These are phyloP conservation scores for Emys orbicularis DNA, from an alignment of 2,797 vertebrate genomes.

Conservation along the genomic window DNA sequence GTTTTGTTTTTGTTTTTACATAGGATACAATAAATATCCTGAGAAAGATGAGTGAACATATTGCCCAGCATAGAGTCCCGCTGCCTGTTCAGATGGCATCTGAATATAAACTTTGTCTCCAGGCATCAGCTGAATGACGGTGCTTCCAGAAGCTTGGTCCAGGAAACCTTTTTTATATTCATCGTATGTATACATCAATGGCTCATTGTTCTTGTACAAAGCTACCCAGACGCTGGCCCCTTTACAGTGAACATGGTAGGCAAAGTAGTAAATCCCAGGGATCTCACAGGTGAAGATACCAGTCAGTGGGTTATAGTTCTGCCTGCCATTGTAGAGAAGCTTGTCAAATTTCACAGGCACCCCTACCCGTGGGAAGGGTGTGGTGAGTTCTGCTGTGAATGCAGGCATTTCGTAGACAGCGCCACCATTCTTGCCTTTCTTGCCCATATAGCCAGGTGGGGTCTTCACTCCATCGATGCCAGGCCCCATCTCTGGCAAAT, in stretches of 20 bases:
- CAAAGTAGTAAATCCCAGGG: slow-evolving; percentile 96
- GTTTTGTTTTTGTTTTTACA: slow-evolving; percentile 81
- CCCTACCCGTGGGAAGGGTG: slow-evolving; percentile 93
- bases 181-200: slow-evolving; percentile 97
- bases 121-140: slow-evolving; percentile 89
- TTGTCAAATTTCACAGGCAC: slow-evolving; percentile 95
- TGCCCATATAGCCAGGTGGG: slow-evolving; percentile 84
- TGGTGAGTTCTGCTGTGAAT: slow-evolving; percentile 93
- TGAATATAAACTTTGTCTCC: slow-evolving; percentile 94
- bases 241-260: slow-evolving; percentile 97
- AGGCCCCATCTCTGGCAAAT: slow-evolving; percentile 87
- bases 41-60: slow-evolving; percentile 98
- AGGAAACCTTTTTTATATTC: slow-evolving; percentile 97
- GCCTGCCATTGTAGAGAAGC: slow-evolving; percentile 93
- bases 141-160: slow-evolving; percentile 97
- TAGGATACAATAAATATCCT: slow-evolving; percentile 96
- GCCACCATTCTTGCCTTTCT: slow-evolving; percentile 84
- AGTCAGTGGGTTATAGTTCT: slow-evolving; percentile 94
- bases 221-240: slow-evolving; percentile 97
- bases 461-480: slow-evolving; percentile 87
- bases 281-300: slow-evolving; percentile 95
- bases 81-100: slow-evolving; percentile 96
- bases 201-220: slow-evolving; percentile 95
- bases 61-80: slow-evolving; percentile 96
- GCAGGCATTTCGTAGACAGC: slow-evolving; percentile 89